phyloP scores from a whole-genome alignment of 2,888 invertebrate genomes.

The Clunio marinus region DNA sequence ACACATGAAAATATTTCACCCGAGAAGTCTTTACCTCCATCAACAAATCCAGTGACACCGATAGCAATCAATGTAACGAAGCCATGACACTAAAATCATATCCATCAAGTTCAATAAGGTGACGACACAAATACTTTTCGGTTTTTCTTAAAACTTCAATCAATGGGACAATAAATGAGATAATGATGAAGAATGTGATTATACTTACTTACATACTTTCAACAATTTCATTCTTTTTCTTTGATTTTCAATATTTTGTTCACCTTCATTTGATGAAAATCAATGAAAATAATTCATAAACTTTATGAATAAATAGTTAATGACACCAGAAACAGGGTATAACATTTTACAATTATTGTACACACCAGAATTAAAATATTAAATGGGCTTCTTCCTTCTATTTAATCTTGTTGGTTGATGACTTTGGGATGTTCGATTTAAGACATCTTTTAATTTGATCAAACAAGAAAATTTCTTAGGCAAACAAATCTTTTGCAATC shows the following conservation, averaged over 20 bases:
- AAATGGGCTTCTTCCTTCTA: too few species aligned
- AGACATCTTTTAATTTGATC: not conserved
- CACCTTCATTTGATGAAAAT: not conserved
- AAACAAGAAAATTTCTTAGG: not conserved
- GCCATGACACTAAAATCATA: conserved; percentile 33
- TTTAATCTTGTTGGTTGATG: too few species aligned
- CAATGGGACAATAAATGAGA: conserved; percentile 38
- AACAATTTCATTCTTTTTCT: too few species aligned
- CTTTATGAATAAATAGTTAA: conserved; percentile 9
- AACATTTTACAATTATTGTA: not conserved
- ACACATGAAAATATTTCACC: conserved; percentile 25
- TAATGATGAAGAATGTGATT: conserved; percentile 28
- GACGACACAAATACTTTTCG: not conserved
- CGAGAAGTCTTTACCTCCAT: conserved; percentile 11
- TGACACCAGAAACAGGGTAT: conserved; percentile 19
- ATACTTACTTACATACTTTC: too few species aligned
- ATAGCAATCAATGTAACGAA: conserved; percentile 32
- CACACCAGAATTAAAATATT: too few species aligned
- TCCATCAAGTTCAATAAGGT: not conserved
- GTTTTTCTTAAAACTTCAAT: not conserved
- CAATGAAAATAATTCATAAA: not conserved
- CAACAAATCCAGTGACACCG: conserved; percentile 15
- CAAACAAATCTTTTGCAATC: conserved; percentile 1
- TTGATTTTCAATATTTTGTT: too few species aligned
- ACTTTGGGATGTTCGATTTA: too few species aligned